These are phyloP conservation scores for Meliscaeva auricollis DNA, from an alignment of 2,888 invertebrate species.

Conservation along the genomic window DNA sequence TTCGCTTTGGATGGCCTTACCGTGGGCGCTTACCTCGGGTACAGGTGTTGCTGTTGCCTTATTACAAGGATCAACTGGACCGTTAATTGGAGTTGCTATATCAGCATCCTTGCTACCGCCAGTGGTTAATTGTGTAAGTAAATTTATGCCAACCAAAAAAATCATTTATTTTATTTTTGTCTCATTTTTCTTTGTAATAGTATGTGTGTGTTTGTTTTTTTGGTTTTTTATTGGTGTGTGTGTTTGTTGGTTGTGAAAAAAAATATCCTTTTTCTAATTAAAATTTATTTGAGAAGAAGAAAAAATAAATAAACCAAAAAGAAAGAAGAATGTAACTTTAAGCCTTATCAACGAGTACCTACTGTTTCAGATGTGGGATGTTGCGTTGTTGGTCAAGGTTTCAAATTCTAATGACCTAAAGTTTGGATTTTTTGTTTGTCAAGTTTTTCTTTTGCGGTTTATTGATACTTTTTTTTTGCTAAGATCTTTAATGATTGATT, in stretches of 20 bases:
- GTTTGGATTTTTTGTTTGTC: not conserved
- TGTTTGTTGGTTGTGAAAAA: not conserved
- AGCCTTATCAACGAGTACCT: not conserved
- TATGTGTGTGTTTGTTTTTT: not conserved
- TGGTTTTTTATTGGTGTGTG: not conserved
- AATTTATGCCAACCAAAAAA: not conserved
- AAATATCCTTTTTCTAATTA: slow-evolving; percentile 36
- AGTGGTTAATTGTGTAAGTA: slow-evolving; percentile 92
- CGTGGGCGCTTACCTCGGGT: slow-evolving; percentile 90
- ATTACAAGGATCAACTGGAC: slow-evolving; percentile 93
- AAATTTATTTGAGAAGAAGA: slow-evolving; percentile 1
- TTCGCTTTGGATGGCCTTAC: slow-evolving; percentile 90
- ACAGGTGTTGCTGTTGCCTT: slow-evolving; percentile 94
- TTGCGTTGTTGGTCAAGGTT: slow-evolving; percentile 2
- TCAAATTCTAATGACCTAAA: not conserved
- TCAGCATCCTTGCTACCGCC: slow-evolving; percentile 94
- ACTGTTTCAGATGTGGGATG: not conserved
- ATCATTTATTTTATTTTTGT: not conserved
- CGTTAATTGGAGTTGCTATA: slow-evolving; percentile 95
- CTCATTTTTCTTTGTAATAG: not conserved
- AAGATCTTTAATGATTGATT: too few relatives aligned
- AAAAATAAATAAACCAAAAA: not conserved
- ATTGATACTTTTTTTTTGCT: not conserved
- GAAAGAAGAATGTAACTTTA: not conserved
- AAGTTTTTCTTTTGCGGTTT: not conserved